These are phyloP conservation scores for Temnothorax nylanderi DNA, from an alignment of 1,140 invertebrate species.

Conservation along the genomic window DNA sequence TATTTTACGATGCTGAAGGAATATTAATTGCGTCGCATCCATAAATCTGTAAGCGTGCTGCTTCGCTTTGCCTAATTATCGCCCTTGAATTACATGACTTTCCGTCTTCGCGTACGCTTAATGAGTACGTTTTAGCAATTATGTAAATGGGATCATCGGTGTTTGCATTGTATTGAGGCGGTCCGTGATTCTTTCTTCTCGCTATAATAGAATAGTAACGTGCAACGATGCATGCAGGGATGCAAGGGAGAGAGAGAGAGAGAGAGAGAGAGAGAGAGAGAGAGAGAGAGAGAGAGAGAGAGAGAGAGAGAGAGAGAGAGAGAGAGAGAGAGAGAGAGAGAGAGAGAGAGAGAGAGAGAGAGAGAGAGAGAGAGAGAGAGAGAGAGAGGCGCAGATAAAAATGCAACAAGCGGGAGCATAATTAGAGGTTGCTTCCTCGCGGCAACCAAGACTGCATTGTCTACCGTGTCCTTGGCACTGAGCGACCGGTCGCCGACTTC, in stretches of 20 bases:
- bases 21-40: neutral
- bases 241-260: neutral
- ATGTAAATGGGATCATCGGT: slow-evolving; percentile 53
- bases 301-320: too few species aligned
- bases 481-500: slow-evolving; percentile 80
- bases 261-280: too few species aligned
- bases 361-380: neutral
- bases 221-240: slow-evolving; percentile 40
- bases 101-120: neutral
- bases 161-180: slow-evolving; percentile 15
- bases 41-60: neutral
- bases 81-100: slow-evolving; percentile 22
- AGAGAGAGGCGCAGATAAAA: slow-evolving; percentile 53
- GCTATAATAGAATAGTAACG: slow-evolving; percentile 35
- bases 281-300: too few species aligned
- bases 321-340: too few species aligned
- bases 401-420: slow-evolving; percentile 65
- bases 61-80: slow-evolving; percentile 9
- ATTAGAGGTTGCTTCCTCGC: slow-evolving; percentile 65
- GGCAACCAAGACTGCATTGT: slow-evolving; percentile 78
- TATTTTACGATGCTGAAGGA: neutral
- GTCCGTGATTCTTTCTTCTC: neutral
- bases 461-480: slow-evolving; percentile 81
- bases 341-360: too few species aligned
- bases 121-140: slow-evolving; percentile 18